A percentile compares a stretch with the other conserved stretches of the same genome.
Evolutionary conservation across 2,113 vertebrate species (phyloP).

Genomic region (Stercorarius parasiticus): DNA sequence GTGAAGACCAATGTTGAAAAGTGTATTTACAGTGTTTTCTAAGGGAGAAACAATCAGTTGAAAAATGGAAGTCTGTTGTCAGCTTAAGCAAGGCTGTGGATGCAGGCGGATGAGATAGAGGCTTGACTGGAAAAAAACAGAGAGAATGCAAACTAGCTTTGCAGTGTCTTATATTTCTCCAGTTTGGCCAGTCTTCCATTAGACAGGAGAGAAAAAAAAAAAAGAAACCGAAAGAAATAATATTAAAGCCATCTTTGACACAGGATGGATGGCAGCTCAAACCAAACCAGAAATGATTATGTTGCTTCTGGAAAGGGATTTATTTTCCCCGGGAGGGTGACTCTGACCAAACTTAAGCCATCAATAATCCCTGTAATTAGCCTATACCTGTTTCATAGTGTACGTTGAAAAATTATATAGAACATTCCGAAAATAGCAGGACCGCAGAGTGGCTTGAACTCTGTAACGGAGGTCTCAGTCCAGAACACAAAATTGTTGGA

Average conservation of each 20-base stretch:
- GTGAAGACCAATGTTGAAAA: not conserved
- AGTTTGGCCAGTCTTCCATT: not conserved
- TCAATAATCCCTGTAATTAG: constrained; percentile 44
- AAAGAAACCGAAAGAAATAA: not conserved
- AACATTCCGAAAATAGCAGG: not conserved
- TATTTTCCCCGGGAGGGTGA: constrained; percentile 10
- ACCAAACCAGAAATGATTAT: not conserved
- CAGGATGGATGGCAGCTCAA: not conserved
- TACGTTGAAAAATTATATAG: constrained; percentile 18
- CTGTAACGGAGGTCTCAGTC: not conserved
- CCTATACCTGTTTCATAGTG: constrained; percentile 21
- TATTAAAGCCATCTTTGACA: not conserved
- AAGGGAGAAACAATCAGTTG: not conserved
- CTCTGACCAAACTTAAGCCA: not conserved
- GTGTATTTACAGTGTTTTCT: not conserved
- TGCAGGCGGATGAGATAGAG: not conserved
- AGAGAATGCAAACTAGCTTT: not conserved
- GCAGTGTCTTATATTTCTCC: not conserved
- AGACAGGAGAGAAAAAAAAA: not conserved
- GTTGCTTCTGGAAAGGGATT: not conserved
- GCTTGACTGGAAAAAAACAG: not conserved
- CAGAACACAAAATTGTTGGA: not conserved
- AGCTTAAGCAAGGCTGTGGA: not conserved
- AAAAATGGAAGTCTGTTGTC: not conserved
- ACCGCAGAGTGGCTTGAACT: not conserved